Evolutionary conservation across 1,140 invertebrate genomes (phyloP), one percentile per base, ranked within the genome.

Genomic region (Drosophila biarmipes): DNA sequence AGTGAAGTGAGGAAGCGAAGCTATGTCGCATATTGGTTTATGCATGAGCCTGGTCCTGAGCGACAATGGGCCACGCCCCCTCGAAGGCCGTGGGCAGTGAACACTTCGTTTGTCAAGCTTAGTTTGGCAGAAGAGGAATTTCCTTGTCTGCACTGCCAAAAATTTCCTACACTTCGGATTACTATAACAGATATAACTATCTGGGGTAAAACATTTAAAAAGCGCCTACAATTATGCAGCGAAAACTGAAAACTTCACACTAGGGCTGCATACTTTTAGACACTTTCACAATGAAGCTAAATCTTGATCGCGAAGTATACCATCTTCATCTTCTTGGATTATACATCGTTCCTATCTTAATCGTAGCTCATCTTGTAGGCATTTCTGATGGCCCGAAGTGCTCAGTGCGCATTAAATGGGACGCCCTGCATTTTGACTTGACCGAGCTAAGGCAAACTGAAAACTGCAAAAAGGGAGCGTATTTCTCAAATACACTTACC

Each of bases 401-500:
- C 7, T 27, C 57, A 49, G 58, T 49, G 58, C 35, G 19, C 34
- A 75, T 87, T 82, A 86, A 87, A 82, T 86, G 43, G 81, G 77
- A 55, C 61, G 54, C 55, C 52, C 29, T 67, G 68, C 64, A 72
- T 78, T 86, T 78, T 78, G 67, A 71, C 45, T 53, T 54, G 15
- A 67, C 46, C 67, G 38, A 81, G 53, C 57, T 57, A n/a, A 72
- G 53, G 29, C 48, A 19, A 49, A 31, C 48, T 49, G 17, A 63
- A 31, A 42, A 29, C 19, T 64, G 45, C 35, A 48, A 52, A 29
- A 52, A 38, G 29, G 34, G 40, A 81, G 52, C 72, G 78, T 75
- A 75, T 77, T 75, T 72, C 80, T 61, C 80, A 87, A 89, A 87
- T 87, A 79, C 82, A 89, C 82, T 87, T 87, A 87, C 82, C 82